These are phyloP conservation scores for Limnephilus marmoratus DNA, from an alignment of 2,888 invertebrate species.

Conservation along the genomic window DNA sequence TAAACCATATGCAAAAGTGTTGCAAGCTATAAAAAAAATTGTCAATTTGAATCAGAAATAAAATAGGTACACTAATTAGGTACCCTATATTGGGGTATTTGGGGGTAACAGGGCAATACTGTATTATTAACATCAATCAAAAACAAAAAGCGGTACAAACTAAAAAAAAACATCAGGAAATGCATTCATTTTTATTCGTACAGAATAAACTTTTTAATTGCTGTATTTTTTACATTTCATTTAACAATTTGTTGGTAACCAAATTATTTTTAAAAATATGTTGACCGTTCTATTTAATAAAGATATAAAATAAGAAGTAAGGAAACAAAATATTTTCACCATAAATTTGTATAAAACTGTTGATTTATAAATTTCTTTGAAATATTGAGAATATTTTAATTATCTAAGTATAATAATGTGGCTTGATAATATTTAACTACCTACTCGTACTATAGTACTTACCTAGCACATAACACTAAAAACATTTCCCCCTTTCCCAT, in stretches of 20 bases:
- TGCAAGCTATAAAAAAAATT: not conserved
- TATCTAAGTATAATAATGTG: constrained; percentile 32
- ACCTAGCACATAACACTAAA: constrained; percentile 14
- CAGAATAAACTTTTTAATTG: not conserved
- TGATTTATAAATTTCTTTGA: constrained; percentile 24
- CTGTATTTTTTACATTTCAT: not conserved
- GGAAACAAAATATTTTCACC: constrained; percentile 6
- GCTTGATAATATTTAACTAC: constrained; percentile 37
- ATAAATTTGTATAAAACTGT: constrained; percentile 20
- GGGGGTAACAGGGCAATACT: not conserved
- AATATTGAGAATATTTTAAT: constrained; percentile 11
- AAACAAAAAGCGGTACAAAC: not conserved
- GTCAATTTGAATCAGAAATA: not conserved
- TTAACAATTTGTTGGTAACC: not conserved
- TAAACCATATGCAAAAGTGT: not conserved
- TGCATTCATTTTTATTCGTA: not conserved
- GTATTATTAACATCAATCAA: not conserved
- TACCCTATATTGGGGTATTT: not conserved
- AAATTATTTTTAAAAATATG: not conserved
- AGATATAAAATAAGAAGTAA: not conserved
- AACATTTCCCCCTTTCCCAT: constrained; percentile 16
- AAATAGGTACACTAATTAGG: not conserved
- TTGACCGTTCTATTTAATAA: not conserved
- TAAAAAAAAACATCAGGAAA: not conserved
- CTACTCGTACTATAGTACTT: not conserved